phyloP scores from a whole-genome alignment of 2,113 vertebrate species.

The Tetrax tetrax region DNA sequence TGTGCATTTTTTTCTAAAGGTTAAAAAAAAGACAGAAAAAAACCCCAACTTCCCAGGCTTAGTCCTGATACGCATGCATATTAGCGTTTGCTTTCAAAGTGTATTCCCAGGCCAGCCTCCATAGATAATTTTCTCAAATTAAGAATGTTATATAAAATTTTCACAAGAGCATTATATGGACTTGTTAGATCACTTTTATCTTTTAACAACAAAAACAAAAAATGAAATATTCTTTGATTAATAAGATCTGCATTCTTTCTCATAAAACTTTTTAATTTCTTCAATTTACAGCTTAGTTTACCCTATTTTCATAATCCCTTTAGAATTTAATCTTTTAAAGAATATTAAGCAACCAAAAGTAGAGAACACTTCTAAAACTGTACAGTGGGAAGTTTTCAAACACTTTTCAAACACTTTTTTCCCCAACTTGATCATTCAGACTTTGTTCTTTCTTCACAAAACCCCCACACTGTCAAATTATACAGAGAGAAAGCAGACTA shows the following conservation, averaged over 20 bases:
- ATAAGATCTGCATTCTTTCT: not conserved
- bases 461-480: not conserved
- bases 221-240: not conserved
- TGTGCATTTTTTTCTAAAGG: not conserved
- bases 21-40: not conserved
- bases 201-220: not conserved
- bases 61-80: not conserved
- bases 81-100: not conserved
- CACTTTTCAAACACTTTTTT: accelerated
- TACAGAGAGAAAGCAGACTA: not conserved
- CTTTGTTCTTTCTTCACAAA: not conserved
- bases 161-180: not conserved
- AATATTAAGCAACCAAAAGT: not conserved
- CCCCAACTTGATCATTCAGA: not conserved
- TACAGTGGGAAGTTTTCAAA: not conserved
- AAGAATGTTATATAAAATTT: not conserved
- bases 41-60: not conserved
- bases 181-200: not conserved
- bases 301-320: not conserved
- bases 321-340: not conserved
- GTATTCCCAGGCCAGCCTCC: not conserved
- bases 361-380: not conserved
- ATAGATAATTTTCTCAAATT: not conserved
- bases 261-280: not conserved
- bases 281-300: not conserved